A percentile compares a stretch with the other conserved stretches of the same genome.
Conservation (phyloP, 2,113 vertebrate genomes). For the Mormoops blainvillei region DNA sequence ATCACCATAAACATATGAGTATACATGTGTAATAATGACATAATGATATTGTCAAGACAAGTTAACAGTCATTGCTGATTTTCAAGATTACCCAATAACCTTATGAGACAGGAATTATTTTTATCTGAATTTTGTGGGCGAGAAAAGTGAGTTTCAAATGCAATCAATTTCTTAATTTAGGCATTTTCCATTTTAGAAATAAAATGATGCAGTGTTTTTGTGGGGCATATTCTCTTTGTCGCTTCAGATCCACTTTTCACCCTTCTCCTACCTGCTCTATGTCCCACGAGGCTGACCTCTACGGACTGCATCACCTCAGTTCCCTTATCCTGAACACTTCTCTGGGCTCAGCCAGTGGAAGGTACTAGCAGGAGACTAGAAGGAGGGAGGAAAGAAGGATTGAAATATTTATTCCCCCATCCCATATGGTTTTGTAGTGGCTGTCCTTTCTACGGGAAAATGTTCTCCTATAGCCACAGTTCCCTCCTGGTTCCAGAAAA, state of each 20-base stretch:
- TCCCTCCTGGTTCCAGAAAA: background rate
- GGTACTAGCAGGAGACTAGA: background rate
- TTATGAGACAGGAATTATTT: background rate
- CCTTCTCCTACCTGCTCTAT: background rate
- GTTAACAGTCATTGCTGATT: background rate
- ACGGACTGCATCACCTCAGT: background rate
- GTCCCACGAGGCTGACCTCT: background rate
- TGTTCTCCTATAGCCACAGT: background rate
- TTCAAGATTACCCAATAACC: background rate
- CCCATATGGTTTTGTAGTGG: background rate
- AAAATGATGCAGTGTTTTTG: background rate
- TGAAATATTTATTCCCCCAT: background rate
- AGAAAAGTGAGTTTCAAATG: background rate
- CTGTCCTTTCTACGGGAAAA: background rate
- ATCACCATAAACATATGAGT: background rate
- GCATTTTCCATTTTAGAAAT: background rate
- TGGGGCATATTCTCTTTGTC: background rate
- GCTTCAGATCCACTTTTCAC: background rate
- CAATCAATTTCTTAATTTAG: background rate
- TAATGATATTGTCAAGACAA: background rate
- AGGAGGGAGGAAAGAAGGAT: background rate
- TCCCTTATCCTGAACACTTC: background rate
- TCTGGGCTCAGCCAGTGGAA: background rate
- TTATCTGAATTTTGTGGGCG: background rate
- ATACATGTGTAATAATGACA: background rate